Conservation (phyloP, 2,113 vertebrate genomes). For the Notechis scutatus region DNA sequence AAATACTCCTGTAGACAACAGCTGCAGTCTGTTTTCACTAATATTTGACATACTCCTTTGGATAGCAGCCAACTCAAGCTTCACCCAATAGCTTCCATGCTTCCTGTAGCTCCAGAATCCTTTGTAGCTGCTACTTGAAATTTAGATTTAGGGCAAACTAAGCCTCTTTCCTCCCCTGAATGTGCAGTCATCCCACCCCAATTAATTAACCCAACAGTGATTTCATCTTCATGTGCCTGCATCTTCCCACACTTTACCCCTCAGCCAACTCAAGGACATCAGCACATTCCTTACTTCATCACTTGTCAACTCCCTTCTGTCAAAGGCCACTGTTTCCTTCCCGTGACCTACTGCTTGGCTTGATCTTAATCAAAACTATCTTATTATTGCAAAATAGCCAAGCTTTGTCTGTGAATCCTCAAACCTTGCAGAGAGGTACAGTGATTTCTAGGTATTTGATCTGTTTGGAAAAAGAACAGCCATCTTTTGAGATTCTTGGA, state of each 20-base stretch:
- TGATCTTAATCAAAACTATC: slow-evolving; percentile 57
- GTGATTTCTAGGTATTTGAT: background rate
- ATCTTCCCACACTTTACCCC: slow-evolving; percentile 74
- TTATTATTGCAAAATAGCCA: slow-evolving; percentile 11
- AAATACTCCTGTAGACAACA: slow-evolving; percentile 57
- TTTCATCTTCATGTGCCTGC: slow-evolving; percentile 56
- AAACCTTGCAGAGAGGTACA: background rate
- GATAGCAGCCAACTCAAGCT: slow-evolving; percentile 61
- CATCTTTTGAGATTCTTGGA: background rate
- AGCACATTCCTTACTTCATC: slow-evolving; percentile 83
- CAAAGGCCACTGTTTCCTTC: slow-evolving; percentile 67
- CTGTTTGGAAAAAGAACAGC: background rate
- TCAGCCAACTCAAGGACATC: slow-evolving; percentile 65
- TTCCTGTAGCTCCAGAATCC: slow-evolving; percentile 52
- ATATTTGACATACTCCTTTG: slow-evolving; percentile 76
- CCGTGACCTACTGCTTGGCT: slow-evolving; percentile 56
- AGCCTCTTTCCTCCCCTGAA: slow-evolving; percentile 54
- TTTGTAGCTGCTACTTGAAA: slow-evolving; percentile 63
- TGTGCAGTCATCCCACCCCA: slow-evolving; percentile 61
- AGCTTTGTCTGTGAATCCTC: background rate
- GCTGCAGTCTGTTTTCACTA: slow-evolving; percentile 78
- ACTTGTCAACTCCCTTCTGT: slow-evolving; percentile 78
- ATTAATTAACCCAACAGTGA: slow-evolving; percentile 74
- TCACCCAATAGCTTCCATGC: slow-evolving; percentile 59
- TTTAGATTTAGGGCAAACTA: slow-evolving; percentile 45